phyloP scores from a whole-genome alignment of 2,888 invertebrate genomes.

The Eupithecia pulchellata region DNA sequence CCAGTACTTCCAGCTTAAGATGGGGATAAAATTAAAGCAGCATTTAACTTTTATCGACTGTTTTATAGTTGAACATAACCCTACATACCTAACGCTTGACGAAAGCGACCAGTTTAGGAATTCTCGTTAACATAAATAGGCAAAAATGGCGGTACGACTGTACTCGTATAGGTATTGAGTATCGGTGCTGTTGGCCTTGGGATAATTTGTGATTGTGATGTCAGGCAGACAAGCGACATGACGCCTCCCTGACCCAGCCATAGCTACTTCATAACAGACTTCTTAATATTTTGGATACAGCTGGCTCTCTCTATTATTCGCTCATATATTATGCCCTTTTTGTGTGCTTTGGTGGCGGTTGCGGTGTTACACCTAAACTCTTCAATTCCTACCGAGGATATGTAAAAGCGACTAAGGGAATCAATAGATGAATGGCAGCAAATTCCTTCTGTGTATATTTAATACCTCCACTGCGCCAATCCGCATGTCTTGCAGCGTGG shows the following conservation, averaged over 20 bases:
- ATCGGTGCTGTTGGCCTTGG: conserved; percentile 36
- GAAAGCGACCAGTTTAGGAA: conserved; percentile 22
- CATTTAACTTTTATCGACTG: conserved; percentile 14
- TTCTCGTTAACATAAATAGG: conserved; percentile 21
- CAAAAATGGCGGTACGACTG: neutral
- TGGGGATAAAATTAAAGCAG: conserved; percentile 13
- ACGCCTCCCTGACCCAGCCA: conserved; percentile 37
- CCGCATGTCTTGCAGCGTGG: neutral
- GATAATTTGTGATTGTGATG: conserved; percentile 35
- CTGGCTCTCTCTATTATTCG: conserved; percentile 9
- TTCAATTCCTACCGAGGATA: no score
- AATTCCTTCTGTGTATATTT: neutral
- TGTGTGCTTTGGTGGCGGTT: no score
- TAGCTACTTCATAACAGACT: conserved; percentile 27
- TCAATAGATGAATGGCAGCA: neutral
- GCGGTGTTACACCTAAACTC: no score
- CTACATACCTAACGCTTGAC: conserved; percentile 9
- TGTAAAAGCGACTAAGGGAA: no score
- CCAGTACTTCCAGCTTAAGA: neutral
- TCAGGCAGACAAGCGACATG: conserved; percentile 33
- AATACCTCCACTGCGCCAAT: neutral
- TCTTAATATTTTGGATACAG: conserved; percentile 14
- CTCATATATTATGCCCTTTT: neutral
- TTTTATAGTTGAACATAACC: conserved; percentile 13
- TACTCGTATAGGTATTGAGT: conserved; percentile 10